phyloP scores from a whole-genome alignment of 2,113 vertebrate genomes.

The Passer domesticus region DNA sequence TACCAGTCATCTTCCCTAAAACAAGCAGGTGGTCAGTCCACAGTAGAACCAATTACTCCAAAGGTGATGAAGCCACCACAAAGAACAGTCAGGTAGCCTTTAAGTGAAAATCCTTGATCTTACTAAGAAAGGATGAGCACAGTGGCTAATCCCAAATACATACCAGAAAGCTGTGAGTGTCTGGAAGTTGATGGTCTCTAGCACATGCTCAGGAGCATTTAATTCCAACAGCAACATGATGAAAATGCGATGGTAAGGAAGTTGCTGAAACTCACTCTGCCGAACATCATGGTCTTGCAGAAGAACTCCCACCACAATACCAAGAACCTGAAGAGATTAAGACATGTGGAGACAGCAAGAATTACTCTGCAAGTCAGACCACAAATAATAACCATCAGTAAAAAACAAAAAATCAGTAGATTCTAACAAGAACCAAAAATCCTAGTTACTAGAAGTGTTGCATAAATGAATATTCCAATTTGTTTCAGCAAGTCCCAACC shows the following conservation, averaged over 20 bases:
- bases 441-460: neutral
- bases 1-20: neutral
- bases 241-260: constrained; percentile 97
- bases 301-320: constrained; percentile 96
- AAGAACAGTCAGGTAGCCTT: neutral
- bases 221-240: constrained; percentile 98
- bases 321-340: constrained; percentile 83
- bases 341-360: neutral
- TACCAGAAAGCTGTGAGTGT: constrained; percentile 99
- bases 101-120: neutral
- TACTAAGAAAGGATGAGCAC: neutral
- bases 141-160: neutral
- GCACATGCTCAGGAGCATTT: constrained; percentile 96
- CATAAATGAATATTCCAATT: rapidly evolving
- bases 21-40: constrained; percentile 8
- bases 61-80: constrained; percentile 9
- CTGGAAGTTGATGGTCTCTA: constrained; percentile 99
- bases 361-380: neutral
- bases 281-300: constrained; percentile 97
- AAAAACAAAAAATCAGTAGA: neutral
- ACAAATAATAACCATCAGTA: neutral
- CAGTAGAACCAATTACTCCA: neutral
- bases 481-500: neutral
- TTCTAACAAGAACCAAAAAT: neutral
- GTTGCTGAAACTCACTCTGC: constrained; percentile 97